These are phyloP conservation scores for Vidua macroura DNA, from an alignment of 2,113 vertebrate genomes.

Conservation along the genomic window DNA sequence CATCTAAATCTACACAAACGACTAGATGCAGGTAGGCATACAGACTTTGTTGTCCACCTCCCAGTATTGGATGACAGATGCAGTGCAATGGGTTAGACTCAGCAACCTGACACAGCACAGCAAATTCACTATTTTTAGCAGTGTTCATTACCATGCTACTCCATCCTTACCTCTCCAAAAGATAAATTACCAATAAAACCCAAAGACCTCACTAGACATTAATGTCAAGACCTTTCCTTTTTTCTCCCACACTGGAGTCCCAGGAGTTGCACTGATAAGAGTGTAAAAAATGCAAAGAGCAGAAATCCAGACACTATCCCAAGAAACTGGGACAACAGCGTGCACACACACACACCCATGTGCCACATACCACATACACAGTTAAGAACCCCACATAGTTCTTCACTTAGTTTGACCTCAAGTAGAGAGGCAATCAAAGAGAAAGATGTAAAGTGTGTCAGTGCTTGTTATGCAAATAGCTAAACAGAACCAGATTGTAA, in stretches of 20 bases:
- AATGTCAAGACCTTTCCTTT: not conserved
- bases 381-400: not conserved
- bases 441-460: not conserved
- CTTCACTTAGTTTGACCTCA: not conserved
- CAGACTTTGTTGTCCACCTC: not conserved
- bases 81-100: not conserved
- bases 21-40: not conserved
- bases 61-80: not conserved
- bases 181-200: not conserved
- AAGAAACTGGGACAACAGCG: not conserved
- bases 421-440: not conserved
- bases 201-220: not conserved
- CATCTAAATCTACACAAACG: not conserved
- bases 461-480: conserved; percentile 44
- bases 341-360: rapidly evolving
- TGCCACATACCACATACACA: not conserved
- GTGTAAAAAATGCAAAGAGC: not conserved
- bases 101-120: not conserved
- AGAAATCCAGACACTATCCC: not conserved
- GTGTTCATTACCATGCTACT: not conserved
- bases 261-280: not conserved
- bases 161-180: not conserved
- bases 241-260: not conserved
- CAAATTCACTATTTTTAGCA: not conserved
- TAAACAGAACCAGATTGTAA: not conserved